Evolutionary conservation across 1,140 invertebrate genomes (phyloP).

Genomic region (Hycleus cichorii): DNA sequence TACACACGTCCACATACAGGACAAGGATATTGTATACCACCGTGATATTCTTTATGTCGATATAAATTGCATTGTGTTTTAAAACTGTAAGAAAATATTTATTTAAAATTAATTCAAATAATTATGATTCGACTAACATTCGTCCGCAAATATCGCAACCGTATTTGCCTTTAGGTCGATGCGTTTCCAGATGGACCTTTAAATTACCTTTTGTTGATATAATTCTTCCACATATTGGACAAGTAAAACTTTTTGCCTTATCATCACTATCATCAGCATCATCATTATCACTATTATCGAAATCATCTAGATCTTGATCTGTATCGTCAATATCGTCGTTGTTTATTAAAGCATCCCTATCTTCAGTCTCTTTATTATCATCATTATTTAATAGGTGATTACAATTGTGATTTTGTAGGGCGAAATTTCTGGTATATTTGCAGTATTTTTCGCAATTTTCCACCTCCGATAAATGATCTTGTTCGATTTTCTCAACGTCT

Average conservation of each 20-base stretch:
- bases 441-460: no score
- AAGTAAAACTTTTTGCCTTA: slow-evolving; percentile 28
- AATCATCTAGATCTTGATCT: not conserved
- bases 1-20: slow-evolving; percentile 61
- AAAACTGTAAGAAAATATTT: slow-evolving; percentile 48
- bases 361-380: slow-evolving; percentile 13
- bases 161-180: slow-evolving; percentile 55
- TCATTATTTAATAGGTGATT: slow-evolving; percentile 41
- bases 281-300: not conserved
- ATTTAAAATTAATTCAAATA: not conserved
- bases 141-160: slow-evolving; percentile 61
- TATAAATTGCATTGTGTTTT: slow-evolving; percentile 59
- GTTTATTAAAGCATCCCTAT: slow-evolving; percentile 8
- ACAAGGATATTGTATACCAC: slow-evolving; percentile 56
- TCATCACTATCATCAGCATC: not conserved
- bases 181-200: slow-evolving; percentile 58
- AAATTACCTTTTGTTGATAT: slow-evolving; percentile 57
- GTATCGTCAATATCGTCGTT: slow-evolving; percentile 8
- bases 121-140: slow-evolving; percentile 48
- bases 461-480: not conserved
- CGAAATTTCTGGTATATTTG: slow-evolving; percentile 39
- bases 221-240: slow-evolving; percentile 54
- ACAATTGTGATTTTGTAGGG: slow-evolving; percentile 52
- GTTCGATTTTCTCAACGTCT: not conserved
- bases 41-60: slow-evolving; percentile 59